Conservation (phyloP, 2,113 vertebrate species). For the Oostethus manadensis region DNA sequence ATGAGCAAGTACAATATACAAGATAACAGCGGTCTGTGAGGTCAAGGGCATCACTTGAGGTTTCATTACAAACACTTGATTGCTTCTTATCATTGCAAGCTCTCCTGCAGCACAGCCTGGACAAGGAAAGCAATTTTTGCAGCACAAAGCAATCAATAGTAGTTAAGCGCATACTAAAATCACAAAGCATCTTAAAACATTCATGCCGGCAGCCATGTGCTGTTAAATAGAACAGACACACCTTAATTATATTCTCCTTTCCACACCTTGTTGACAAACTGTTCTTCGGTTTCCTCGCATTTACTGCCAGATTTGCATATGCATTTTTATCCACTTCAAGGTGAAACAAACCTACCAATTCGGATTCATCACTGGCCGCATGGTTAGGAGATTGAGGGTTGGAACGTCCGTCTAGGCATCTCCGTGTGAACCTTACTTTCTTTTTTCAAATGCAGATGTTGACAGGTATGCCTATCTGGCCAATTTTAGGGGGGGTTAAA, state of each 20-base stretch:
- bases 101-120: constrained; percentile 50
- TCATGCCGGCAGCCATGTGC: neutral
- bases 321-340: constrained; percentile 2
- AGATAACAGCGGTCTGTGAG: constrained; percentile 24
- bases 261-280: constrained; percentile 15
- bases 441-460: no score
- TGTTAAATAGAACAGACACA: constrained; percentile 4
- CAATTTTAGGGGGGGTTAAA: no score
- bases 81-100: constrained; percentile 73
- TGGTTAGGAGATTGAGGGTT: no score
- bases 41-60: constrained; percentile 66
- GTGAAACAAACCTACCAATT: neutral
- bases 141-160: constrained; percentile 89
- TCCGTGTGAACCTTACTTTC: no score
- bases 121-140: constrained; percentile 89
- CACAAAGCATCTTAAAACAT: neutral
- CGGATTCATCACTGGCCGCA: neutral
- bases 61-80: constrained; percentile 82
- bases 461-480: no score
- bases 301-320: neutral
- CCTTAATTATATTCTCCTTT: neutral
- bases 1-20: constrained; percentile 6
- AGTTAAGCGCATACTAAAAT: constrained; percentile 81
- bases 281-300: constrained; percentile 1
- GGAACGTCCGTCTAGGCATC: no score